phyloP scores from a whole-genome alignment of 1,140 invertebrate genomes.

The Drosophila subpulchrella region DNA sequence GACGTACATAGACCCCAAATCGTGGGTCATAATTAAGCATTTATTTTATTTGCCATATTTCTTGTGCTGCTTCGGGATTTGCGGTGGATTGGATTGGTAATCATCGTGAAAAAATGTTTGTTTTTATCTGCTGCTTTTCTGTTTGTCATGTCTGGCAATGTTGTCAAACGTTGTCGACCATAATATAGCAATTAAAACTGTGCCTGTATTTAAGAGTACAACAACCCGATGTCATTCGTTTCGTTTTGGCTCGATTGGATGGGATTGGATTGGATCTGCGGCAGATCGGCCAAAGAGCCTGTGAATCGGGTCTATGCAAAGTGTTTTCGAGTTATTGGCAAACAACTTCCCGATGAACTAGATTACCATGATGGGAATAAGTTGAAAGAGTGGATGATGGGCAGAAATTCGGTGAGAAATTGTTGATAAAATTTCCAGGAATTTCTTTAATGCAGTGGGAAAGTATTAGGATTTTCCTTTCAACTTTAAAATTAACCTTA shows the following conservation, averaged over 20 bases:
- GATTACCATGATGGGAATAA: constrained; percentile 26
- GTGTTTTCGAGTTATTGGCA: constrained; percentile 42
- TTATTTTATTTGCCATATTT: constrained; percentile 83
- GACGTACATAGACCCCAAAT: constrained; percentile 62
- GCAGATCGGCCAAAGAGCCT: constrained; percentile 27
- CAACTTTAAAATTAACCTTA: neutral
- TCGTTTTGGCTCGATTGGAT: constrained; percentile 10
- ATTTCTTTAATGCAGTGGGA: neutral
- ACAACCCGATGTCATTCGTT: constrained; percentile 62
- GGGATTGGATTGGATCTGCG: constrained; percentile 7
- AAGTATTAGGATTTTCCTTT: too few species aligned
- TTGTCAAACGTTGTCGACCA: constrained; percentile 76
- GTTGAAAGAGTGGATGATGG: constrained; percentile 31
- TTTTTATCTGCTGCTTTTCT: constrained; percentile 28
- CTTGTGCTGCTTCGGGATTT: constrained; percentile 63
- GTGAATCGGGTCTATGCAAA: constrained; percentile 43
- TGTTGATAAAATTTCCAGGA: constrained; percentile 6
- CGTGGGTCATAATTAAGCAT: constrained; percentile 78
- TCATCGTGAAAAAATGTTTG: constrained; percentile 60
- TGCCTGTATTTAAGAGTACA: constrained; percentile 59
- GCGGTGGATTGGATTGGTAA: constrained; percentile 67
- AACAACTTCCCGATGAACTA: constrained; percentile 39
- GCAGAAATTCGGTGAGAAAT: constrained; percentile 13
- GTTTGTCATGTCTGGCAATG: constrained; percentile 53
- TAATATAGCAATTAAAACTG: constrained; percentile 79